Evolutionary conservation across 2,888 invertebrate genomes (phyloP).

Genomic region (Dynastes maya): DNA sequence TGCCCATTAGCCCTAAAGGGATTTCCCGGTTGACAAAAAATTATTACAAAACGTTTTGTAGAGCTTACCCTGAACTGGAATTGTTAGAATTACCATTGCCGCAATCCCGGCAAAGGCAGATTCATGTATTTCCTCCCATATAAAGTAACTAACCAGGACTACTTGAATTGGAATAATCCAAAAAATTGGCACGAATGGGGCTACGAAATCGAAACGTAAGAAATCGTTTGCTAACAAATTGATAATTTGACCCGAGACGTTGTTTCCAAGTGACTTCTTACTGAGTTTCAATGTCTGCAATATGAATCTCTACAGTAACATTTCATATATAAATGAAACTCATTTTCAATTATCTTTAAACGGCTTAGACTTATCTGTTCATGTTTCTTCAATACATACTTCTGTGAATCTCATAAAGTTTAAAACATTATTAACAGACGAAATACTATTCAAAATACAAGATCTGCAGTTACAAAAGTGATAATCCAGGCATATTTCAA

Average conservation of each 20-base stretch:
- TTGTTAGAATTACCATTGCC: slow-evolving; percentile 73
- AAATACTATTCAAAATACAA: too few species aligned
- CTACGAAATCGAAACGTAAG: slow-evolving; percentile 83
- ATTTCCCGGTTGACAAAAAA: background rate
- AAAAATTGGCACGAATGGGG: slow-evolving; percentile 81
- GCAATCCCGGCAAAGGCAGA: slow-evolving; percentile 77
- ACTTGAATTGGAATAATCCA: slow-evolving; percentile 88
- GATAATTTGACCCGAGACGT: slow-evolving; percentile 87
- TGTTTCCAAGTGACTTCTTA: slow-evolving; percentile 82
- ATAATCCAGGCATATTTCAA: too few species aligned
- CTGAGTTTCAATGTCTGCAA: slow-evolving; percentile 76
- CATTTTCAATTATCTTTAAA: too few species aligned
- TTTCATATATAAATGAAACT: too few species aligned
- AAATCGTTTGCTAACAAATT: slow-evolving; percentile 91
- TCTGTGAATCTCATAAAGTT: too few species aligned
- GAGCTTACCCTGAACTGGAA: slow-evolving; percentile 72
- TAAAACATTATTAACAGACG: too few species aligned
- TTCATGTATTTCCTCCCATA: slow-evolving; percentile 73
- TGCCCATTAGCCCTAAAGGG: slow-evolving; percentile 56
- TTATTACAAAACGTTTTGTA: background rate
- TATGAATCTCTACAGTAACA: background rate
- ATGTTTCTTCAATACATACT: too few species aligned
- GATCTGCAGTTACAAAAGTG: too few species aligned
- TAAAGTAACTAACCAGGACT: slow-evolving; percentile 75
- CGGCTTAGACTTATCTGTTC: too few species aligned